phyloP scores from a whole-genome alignment of 2,113 vertebrate genomes.

The Labeo rohita region DNA sequence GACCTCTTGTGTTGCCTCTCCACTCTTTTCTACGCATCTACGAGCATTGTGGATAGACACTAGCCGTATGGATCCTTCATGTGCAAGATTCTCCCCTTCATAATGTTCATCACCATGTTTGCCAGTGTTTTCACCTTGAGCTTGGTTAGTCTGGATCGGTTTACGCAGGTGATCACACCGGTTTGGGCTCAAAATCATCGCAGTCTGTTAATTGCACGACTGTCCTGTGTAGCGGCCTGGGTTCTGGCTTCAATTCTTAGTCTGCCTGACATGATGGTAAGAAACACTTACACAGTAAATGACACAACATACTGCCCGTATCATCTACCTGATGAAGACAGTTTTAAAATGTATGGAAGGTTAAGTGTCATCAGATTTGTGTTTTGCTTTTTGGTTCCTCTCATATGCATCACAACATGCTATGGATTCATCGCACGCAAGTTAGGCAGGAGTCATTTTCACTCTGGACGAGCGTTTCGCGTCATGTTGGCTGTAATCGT shows the following conservation, averaged over 20 bases:
- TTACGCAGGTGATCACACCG: slow-evolving; percentile 75
- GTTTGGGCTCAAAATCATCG: slow-evolving; percentile 85
- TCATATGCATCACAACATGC: no score
- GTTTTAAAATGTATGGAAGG: background rate
- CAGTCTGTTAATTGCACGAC: slow-evolving; percentile 43
- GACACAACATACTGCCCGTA: slow-evolving; percentile 34
- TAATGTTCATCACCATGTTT: slow-evolving; percentile 82
- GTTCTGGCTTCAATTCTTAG: slow-evolving; percentile 72
- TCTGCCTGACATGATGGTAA: slow-evolving; percentile 73
- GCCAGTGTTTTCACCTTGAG: slow-evolving; percentile 79
- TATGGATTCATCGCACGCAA: no score
- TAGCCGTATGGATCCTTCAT: slow-evolving; percentile 79
- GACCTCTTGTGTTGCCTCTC: slow-evolving; percentile 81
- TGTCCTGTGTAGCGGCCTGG: slow-evolving; percentile 64
- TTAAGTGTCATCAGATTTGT: no score
- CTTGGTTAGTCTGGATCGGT: slow-evolving; percentile 80
- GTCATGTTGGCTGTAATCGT: no score
- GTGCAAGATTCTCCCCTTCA: slow-evolving; percentile 79
- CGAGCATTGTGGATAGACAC: slow-evolving; percentile 18
- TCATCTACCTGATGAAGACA: background rate
- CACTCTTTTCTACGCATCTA: slow-evolving; percentile 73
- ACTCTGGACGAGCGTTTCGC: no score
- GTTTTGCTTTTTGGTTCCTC: no score
- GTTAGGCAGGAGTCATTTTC: no score
- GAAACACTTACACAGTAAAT: slow-evolving; percentile 36